Base-by-base conservation (phyloP, 1,140 invertebrate species). In the Phymastichus coffea region DNA sequence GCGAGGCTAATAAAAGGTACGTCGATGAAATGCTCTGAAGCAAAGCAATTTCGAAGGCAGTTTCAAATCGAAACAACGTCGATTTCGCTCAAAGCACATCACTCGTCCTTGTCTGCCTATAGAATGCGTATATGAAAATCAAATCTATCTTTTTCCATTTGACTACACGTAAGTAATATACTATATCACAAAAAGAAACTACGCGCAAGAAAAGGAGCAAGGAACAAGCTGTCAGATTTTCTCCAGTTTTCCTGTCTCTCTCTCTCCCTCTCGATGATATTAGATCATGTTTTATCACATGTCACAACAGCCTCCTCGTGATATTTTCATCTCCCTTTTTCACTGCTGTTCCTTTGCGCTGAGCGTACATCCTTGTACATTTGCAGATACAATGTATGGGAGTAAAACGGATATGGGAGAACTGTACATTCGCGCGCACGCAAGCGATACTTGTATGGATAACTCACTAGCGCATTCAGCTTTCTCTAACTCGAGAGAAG, bases 101-200 rank as follows among this genome's bases (percentile, higher is more conserved):
- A 14, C 28, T 17, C 26, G 35, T 12, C 38, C 15, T 9, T n/a
- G n/a, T n/a, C n/a, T n/a, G n/a, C n/a, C n/a, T n/a, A n/a, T n/a
- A n/a, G n/a, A n/a, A n/a, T n/a, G n/a, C n/a, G n/a, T n/a, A n/a
- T n/a, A n/a, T n/a, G n/a, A 53, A 53, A 60, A 61, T 55, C 51
- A 55, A 55, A 61, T 55, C 26, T 48, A 54, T 54, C 49, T 15
- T 37, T 37, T 57, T 59, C 57, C 47, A 35, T 43, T 46, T 14
- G 35, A 12, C 33, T 54, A 41, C 58, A 26, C 51, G 51, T 41
- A 47, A 22, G 49, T 47, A 60, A 53, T 53, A 41, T 43, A 51
- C 56, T 51, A 17, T 20, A 43, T 6, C n/a, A 33, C 47, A 41
- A 12, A 1, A 23, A 19, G 40, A 25, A 19, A n/a, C 25, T 28